Percentiles rank a stretch among this genome's conserved stretches.
These are phyloP conservation scores for Dipodomys merriami DNA, from an alignment of 2,113 vertebrate species.

Conservation along the genomic window DNA sequence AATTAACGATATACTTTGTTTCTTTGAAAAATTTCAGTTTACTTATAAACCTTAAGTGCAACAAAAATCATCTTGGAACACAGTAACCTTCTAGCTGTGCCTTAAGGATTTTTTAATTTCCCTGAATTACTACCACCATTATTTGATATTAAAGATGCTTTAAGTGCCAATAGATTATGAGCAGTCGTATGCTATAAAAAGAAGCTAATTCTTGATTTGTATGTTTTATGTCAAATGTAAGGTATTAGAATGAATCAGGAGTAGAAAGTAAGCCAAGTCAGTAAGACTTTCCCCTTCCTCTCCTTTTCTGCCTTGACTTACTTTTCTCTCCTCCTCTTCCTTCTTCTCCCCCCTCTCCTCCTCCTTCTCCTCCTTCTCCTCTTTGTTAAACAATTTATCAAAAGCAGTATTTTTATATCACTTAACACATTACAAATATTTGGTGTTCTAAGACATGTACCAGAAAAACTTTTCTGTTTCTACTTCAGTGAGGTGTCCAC, in stretches of 20 bases:
- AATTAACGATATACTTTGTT: background rate
- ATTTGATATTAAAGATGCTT: background rate
- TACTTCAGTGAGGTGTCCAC: conserved; percentile 41
- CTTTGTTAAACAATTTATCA: no score
- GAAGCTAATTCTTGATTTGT: background rate
- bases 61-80: background rate
- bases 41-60: background rate
- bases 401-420: conserved; percentile 11
- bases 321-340: no score
- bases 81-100: background rate
- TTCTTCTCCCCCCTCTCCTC: no score
- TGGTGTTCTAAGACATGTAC: conserved; percentile 48
- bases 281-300: no score
- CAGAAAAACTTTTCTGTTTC: background rate
- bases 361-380: no score
- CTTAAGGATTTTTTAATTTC: background rate
- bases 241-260: background rate
- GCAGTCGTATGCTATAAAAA: background rate
- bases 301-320: no score
- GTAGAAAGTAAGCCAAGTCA: background rate
- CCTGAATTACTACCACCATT: background rate
- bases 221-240: background rate
- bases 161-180: background rate
- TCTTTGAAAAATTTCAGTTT: background rate
- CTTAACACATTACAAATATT: conserved; percentile 22